These are phyloP conservation scores for Acromyrmex heyeri DNA, from an alignment of 1,140 invertebrate species.

Conservation along the genomic window DNA sequence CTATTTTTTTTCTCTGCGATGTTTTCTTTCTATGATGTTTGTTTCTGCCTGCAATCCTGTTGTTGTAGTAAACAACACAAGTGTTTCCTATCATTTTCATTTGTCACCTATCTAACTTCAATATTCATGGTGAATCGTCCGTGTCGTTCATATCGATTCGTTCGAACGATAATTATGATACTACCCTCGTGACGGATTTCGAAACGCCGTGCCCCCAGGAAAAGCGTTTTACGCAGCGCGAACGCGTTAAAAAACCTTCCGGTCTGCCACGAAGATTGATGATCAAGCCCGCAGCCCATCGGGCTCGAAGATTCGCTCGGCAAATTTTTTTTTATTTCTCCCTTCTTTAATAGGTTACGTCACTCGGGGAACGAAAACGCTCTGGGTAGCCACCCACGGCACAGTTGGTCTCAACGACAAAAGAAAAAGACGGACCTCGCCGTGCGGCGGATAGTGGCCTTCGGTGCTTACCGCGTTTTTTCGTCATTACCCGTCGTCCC, in stretches of 20 bases:
- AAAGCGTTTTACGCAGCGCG: constrained; percentile 47
- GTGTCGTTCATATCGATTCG: constrained; percentile 17
- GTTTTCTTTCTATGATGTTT: not conserved
- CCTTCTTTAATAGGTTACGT: constrained; percentile 61
- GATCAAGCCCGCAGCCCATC: constrained; percentile 40
- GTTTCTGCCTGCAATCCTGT: not conserved
- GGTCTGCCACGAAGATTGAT: constrained; percentile 66
- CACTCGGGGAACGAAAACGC: constrained; percentile 54
- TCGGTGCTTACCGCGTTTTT: constrained; percentile 59
- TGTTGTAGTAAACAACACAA: not conserved
- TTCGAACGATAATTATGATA: constrained; percentile 59
- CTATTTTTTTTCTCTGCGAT: not conserved
- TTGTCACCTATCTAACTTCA: constrained; percentile 7
- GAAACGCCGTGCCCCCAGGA: not conserved
- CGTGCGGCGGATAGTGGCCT: constrained; percentile 4
- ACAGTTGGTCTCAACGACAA: constrained; percentile 39
- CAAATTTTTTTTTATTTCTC: constrained; percentile 43
- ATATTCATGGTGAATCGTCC: not conserved
- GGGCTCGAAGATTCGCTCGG: constrained; percentile 47
- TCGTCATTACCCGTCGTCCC: constrained; percentile 70
- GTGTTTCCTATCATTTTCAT: not conserved
- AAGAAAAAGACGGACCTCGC: constrained; percentile 35
- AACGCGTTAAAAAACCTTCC: constrained; percentile 45
- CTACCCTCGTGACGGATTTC: constrained; percentile 34
- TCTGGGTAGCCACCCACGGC: constrained; percentile 6